Conservation (phyloP, 2,113 vertebrate genomes). For the Hippolais icterina region DNA sequence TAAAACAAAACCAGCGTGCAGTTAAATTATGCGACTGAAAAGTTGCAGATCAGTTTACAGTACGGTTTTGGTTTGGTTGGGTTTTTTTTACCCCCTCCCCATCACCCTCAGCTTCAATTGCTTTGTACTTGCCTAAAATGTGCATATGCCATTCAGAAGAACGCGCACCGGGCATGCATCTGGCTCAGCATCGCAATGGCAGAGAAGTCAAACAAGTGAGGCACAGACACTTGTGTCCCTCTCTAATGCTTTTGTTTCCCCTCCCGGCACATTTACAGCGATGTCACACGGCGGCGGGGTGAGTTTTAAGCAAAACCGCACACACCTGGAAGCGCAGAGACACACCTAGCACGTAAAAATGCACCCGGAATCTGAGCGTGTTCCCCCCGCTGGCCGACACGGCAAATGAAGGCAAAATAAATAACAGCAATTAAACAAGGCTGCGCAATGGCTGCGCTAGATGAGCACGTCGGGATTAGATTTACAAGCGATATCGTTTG, state of each 20-base stretch:
- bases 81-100: neutral
- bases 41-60: constrained; percentile 28
- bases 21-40: constrained; percentile 51
- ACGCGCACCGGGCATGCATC: neutral
- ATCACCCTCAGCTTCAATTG: neutral
- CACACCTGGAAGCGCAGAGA: constrained; percentile 7
- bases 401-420: neutral
- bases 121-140: constrained; percentile 37
- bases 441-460: neutral
- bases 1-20: constrained; percentile 45
- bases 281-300: neutral
- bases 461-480: neutral
- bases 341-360: neutral
- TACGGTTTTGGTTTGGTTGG: neutral
- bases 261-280: neutral
- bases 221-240: neutral
- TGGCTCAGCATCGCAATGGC: neutral
- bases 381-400: neutral
- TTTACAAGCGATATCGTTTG: neutral
- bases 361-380: neutral
- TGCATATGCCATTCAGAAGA: neutral
- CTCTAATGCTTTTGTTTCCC: neutral
- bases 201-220: constrained; percentile 21
- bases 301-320: neutral
- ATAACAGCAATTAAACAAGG: neutral